A percentile compares a stretch with the other conserved stretches of the same genome.
Evolutionary conservation across 2,888 invertebrate genomes (phyloP).

Genomic region (Dysmachus trigonus): DNA sequence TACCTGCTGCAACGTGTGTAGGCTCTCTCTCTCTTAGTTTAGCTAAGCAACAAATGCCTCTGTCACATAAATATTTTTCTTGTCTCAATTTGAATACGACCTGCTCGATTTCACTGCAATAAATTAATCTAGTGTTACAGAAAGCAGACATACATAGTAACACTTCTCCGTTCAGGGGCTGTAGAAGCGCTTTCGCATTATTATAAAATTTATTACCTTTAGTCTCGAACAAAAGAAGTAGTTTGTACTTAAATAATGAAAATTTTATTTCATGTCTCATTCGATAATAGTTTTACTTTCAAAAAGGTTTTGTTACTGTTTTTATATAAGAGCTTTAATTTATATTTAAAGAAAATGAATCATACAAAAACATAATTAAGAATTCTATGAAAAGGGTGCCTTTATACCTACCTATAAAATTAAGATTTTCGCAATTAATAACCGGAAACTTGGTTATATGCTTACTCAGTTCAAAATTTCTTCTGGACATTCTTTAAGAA

Average conservation of each 20-base stretch:
- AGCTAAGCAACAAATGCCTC: not conserved
- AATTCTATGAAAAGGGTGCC: too few species aligned
- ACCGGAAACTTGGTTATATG: too few species aligned
- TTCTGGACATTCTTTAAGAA: not conserved
- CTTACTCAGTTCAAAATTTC: not conserved
- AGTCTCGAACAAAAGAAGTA: not conserved
- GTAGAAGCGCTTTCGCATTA: not conserved
- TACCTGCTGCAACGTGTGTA: not conserved
- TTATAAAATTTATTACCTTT: not conserved
- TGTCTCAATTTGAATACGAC: constrained; percentile 23
- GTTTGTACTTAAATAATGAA: not conserved
- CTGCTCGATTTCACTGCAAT: constrained; percentile 12
- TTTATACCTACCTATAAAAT: too few species aligned
- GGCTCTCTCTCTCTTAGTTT: not conserved
- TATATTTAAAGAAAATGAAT: too few species aligned
- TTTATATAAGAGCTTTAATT: too few species aligned
- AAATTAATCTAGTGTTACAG: not conserved
- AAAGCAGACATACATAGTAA: not conserved
- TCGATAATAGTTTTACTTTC: not conserved
- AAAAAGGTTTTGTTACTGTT: not conserved
- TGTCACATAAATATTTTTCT: constrained; percentile 24
- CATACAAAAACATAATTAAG: too few species aligned
- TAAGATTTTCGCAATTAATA: too few species aligned
- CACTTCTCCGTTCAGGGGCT: not conserved
- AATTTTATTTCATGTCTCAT: not conserved